Evolutionary conservation across 53 echinoderm and acorn worm genomes (phyloP).

Genomic region (Glandiceps talaboti): DNA sequence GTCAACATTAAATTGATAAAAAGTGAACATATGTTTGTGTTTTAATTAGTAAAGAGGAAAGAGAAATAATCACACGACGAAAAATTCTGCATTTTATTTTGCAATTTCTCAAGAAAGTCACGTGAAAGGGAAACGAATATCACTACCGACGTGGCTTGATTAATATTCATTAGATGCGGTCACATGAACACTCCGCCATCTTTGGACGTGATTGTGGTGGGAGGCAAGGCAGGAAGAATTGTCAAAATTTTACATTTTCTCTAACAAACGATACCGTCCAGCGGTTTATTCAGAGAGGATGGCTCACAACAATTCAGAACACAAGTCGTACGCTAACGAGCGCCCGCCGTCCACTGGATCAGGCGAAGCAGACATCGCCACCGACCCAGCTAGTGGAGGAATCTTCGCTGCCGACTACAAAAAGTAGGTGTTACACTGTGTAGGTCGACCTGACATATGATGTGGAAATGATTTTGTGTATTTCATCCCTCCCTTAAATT

Average conservation of each 20-base stretch:
- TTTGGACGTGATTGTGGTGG: neutral
- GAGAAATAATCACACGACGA: too few relatives aligned
- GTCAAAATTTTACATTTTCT: too few relatives aligned
- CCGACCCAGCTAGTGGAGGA: constrained; percentile 94
- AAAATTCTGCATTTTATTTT: too few relatives aligned
- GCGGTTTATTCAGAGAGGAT: constrained; percentile 55
- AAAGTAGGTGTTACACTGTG: constrained; percentile 33
- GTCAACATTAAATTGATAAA: neutral
- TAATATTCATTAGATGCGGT: neutral
- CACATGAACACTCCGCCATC: neutral
- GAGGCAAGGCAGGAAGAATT: too few relatives aligned
- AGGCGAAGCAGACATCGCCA: constrained; percentile 72
- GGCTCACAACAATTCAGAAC: constrained; percentile 43
- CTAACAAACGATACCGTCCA: too few relatives aligned
- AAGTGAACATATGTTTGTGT: too few relatives aligned
- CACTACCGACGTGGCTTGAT: neutral
- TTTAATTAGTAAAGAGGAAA: too few relatives aligned
- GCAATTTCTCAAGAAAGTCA: too few relatives aligned
- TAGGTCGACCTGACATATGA: neutral
- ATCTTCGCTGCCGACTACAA: constrained; percentile 97
- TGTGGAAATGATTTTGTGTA: neutral
- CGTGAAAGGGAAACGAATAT: too few relatives aligned
- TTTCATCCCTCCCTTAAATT: neutral
- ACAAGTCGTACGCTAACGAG: constrained; percentile 88
- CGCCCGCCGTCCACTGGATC: constrained; percentile 68